Conservation (phyloP, 1,140 invertebrate species). For the Trialeurodes vaporariorum region DNA sequence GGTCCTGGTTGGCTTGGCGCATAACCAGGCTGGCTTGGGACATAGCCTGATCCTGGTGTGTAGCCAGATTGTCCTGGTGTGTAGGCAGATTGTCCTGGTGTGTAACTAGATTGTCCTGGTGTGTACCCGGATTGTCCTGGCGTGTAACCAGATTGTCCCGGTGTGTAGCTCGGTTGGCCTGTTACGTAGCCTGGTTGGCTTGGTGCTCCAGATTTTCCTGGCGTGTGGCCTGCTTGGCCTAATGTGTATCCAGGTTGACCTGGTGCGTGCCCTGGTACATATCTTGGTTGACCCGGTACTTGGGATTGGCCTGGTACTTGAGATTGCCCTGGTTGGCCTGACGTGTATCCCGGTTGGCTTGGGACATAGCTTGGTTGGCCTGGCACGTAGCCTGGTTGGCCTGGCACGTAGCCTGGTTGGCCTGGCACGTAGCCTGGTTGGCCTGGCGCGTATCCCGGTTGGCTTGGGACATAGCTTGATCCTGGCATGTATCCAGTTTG, state of each 20-base stretch:
- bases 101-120: background rate
- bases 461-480: background rate
- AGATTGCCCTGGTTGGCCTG: background rate
- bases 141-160: background rate
- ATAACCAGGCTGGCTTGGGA: background rate
- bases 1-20: background rate
- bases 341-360: background rate
- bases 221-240: background rate
- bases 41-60: background rate
- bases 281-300: no score
- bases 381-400: no score
- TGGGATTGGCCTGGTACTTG: background rate
- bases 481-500: background rate
- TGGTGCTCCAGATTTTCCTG: background rate
- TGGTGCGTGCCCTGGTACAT: background rate
- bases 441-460: background rate
- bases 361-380: background rate
- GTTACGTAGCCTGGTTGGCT: background rate
- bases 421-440: background rate
- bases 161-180: background rate
- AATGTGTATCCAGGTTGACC: background rate
- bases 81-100: background rate
- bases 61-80: background rate
- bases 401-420: background rate
- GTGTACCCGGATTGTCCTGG: background rate